Evolutionary conservation across 2,113 vertebrate species (phyloP), one percentile per base, ranked within the genome.

Genomic region (Bos taurus): DNA sequence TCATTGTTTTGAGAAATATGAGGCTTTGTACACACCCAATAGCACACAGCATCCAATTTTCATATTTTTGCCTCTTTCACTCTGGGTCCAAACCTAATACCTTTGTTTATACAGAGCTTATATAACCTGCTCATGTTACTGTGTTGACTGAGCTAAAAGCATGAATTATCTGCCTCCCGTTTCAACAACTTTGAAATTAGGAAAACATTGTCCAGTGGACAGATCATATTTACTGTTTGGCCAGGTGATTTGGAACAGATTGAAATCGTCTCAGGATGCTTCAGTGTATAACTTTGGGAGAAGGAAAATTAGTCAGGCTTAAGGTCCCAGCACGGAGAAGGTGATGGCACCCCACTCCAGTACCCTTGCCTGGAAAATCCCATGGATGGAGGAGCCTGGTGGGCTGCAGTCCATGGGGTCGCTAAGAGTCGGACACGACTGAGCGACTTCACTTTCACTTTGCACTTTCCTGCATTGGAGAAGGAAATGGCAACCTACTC

Each of bases 151-250:
- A 52, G 36, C 56, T 87, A 90, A 93, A 88, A 43, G 89, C 50
- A 96, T 80, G 80, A 95, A 93, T 87, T 87, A 62, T 43, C 85
- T 92, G 92, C 33, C 33, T 90, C 91, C 62, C 57, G 43, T 95
- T 97, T 97, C 80, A 80, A 52, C 28, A 88, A 57, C 36, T 57
- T 30, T 88, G 81, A 48, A 48, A 87, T 87, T 19, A 80, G n/a
- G 80, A 95, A 97, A 97, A 93, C 52, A 83, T 19, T 95, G 46
- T 81, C 94, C 33, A 21, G 17, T 50, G 40, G 40, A 33, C 26
- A 71, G 16, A 81, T 1, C 46, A 0, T 84, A 43, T 93, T 74
- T n/a, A 83, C 28, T 83, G 26, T 88, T 59, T 81, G 86, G 46
- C 81, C 46, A 87, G 60, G 74, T 80, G n/a, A 92, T 59, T 91